Base-by-base conservation (phyloP, 2,888 invertebrate genomes). In the Halictus quadricinctus region DNA sequence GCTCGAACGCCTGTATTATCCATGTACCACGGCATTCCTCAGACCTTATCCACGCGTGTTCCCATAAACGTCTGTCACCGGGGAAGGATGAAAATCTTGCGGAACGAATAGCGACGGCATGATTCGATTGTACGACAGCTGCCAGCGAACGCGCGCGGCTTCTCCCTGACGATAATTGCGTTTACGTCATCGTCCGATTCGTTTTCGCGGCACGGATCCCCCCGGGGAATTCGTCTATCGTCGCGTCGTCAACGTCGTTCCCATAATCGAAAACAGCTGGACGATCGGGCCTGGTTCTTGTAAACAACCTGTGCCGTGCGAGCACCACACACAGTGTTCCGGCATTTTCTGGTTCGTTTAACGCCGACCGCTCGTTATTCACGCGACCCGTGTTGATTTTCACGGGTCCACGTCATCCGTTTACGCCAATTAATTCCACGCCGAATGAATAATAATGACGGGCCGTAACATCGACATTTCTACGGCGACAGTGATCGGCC, bases 121-220 rank as follows among this genome's bases (percentile, higher is more conserved):
- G 88, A 88, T 88, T 88, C 86, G 83, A 88, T 88, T 84, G 80
- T 81, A 79, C 79, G 87, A 82, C 87, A 85, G 83, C 83, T 88
- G 85, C 85, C 87, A 83, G 84, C 73, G 76, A 72, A 69, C 79
- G 4, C 36, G 80, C 79, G 81, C 81, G 82, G 74, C 81, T 80
- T 83, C 83, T 84, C 77, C 72, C 80, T n/a, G 66, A 72, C 76
- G 79, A 84, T 86, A 89, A 85, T 86, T 84, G 81, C 87, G 72
- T 89, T 87, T 72, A 58, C 85, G 87, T 81, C 87, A 84, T 84
- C 85, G 88, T 2, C 72, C 85, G 84, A 79, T 85, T 81, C 85
- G 78, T 85, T 83, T 81, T 80, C 79, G 78, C 79, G 46, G 64
- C 79, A 74, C 64, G 76, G 77, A 77, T 79, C 76, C 74, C 79